Base-by-base conservation (phyloP, 2,113 vertebrate genomes). In the Hucho hucho region DNA sequence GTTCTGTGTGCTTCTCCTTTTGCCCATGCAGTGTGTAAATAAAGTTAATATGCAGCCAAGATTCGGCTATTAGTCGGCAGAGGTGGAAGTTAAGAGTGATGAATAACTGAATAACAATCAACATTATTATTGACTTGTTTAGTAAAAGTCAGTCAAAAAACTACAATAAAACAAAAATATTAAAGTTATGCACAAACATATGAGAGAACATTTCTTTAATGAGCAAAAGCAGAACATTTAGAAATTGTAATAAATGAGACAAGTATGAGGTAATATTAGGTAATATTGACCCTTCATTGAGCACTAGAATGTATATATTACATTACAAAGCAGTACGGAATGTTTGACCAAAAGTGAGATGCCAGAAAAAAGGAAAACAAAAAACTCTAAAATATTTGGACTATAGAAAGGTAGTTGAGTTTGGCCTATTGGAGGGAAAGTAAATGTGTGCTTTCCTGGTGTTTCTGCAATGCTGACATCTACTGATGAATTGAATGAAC, bases 1-100 rank as follows among this genome's bases (percentile, higher is more conserved):
- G 64, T 32, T 32, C 28, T 4, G 70, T 1, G 20, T 18, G 32
- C 20, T 46, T 26, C 5, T 28, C 29, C 22, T 9, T 65, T 28
- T 28, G 12, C 16, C 29, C 64, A 6, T 29, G 29, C 4, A 67
- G 26, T 67, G 68, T 69, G 77, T 75, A 73, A 79, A 74, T 74
- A 72, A 67, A 75, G 18, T 71, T 43, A 49, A 71, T 65, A 64
- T 59, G 28, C 14, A 58, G 29, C 6, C 13, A 26, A 26, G 56
- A n/a, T 22, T 22, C 9, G 58, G 29, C 16, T 37, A 37, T 37
- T 20, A 32, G 1, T 32, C 2, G 65, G 29, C 65, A 32, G 65
- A 56, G 53, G 53, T 61, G 58, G 5, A 61, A 61, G 16, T 22
- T 16, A 61, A 61, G n/a, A 24, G 18, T 56, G 58, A 61, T 61